Evolutionary conservation across 2,888 invertebrate species (phyloP), one percentile per base, ranked within the genome.

Genomic region (Blastobasis lacticolella): DNA sequence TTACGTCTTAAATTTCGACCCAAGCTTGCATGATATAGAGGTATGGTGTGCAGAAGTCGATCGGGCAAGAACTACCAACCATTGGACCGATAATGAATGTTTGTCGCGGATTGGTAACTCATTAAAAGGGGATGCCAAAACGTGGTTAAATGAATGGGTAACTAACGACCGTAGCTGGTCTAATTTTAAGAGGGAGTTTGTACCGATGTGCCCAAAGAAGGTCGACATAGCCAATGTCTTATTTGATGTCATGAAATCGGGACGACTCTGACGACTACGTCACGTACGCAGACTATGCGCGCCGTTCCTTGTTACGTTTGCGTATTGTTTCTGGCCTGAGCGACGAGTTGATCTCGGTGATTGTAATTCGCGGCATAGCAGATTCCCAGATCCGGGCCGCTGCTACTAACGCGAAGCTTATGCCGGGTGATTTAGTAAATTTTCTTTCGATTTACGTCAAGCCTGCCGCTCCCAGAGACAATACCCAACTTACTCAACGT

Each of bases 11-110:
- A 49, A 49, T 38, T 54, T 54, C n/a, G 49, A 49, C 38, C 55
- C 56, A 4, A 49, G 10, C 45, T 10, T 58, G n/a, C 55, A 57
- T 37, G 55, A 58, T 23, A 50, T 58, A 37, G 52, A 57, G 49
- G 46, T 38, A 5, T 58, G 56, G 58, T 57, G 57, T 10, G 51
- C 46, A 41, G 57, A 58, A 37, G 59, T 59, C 6, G 59, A 59
- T 7, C 50, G 54, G 3, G 59, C 42, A 5, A 48, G 49, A 37
- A 10, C 9, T 7, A 10, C 43, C 6, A 50, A 50, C 41, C 5
- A 10, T n/a, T 50, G 50, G 50, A 46, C 10, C 37, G 50, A 50
- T 23, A 6, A 37, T 10, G 50, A 50, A 46, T 50, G 50, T 36
- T 36, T 45, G 37, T 45, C 45, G 6, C 45, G 45, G 6, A 36